Percentiles rank a stretch among this genome's conserved stretches.
Evolutionary conservation across 2,113 vertebrate species (phyloP).

Genomic region (Myiagra hebetior): DNA sequence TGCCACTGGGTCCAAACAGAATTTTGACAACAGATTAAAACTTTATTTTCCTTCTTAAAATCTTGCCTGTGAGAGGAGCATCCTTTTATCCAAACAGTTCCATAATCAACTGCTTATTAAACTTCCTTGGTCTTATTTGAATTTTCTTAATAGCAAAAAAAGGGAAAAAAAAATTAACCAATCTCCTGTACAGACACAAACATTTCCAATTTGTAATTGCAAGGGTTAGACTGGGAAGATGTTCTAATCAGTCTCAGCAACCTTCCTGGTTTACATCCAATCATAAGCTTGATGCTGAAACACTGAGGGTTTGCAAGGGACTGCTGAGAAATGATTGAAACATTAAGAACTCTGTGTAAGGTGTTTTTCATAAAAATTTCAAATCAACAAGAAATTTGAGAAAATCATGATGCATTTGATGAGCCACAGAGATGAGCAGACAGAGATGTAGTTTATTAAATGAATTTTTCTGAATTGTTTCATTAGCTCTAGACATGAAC

Average conservation of each 20-base stretch:
- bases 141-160: background rate
- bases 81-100: background rate
- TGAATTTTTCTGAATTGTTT: background rate
- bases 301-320: background rate
- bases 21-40: background rate
- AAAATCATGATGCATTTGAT: background rate
- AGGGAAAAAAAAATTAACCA: rapidly evolving
- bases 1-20: background rate
- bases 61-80: background rate
- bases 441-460: background rate
- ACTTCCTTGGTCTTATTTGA: background rate
- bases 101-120: background rate
- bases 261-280: background rate
- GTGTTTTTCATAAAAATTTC: background rate
- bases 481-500: background rate
- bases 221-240: background rate
- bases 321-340: background rate
- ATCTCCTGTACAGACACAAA: background rate
- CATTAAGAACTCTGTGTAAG: background rate
- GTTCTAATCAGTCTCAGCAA: background rate
- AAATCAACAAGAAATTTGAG: background rate
- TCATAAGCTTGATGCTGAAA: background rate
- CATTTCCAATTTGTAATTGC: background rate
- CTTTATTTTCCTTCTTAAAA: background rate
- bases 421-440: background rate